phyloP scores from a whole-genome alignment of 2,797 vertebrate genomes.

The Capromys pilorides region DNA sequence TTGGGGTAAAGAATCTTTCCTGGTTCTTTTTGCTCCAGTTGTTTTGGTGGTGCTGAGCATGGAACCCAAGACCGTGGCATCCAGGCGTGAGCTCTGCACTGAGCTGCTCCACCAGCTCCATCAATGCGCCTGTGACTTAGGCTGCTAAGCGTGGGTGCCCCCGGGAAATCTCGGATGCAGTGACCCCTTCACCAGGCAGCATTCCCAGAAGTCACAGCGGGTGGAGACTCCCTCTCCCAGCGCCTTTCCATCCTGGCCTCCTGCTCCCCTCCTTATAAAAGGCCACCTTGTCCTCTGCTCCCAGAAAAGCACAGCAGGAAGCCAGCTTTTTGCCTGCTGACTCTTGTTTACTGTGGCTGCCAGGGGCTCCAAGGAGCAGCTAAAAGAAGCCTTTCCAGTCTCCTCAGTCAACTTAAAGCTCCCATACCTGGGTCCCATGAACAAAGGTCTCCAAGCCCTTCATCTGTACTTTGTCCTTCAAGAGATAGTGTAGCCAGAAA shows the following conservation, averaged over 20 bases:
- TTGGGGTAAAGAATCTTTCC: constrained; percentile 5
- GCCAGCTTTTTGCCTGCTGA: neutral
- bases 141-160: neutral
- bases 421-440: neutral
- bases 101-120: neutral
- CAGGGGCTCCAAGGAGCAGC: neutral
- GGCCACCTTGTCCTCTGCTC: neutral
- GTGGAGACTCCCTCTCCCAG: neutral
- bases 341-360: neutral
- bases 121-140: constrained; percentile 29
- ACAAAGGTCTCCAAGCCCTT: neutral
- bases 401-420: neutral
- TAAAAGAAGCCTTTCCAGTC: neutral
- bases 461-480: neutral
- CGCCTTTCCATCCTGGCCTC: neutral
- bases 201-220: neutral
- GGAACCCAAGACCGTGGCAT: neutral
- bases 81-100: neutral
- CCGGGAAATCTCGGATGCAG: neutral
- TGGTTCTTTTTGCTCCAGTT: neutral
- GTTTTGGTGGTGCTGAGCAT: neutral
- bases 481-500: neutral
- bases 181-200: neutral
- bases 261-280: neutral
- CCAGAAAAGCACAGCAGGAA: neutral